These are phyloP conservation scores for Serranus cabrilla DNA, from an alignment of 2,797 vertebrate genomes.

Conservation along the genomic window DNA sequence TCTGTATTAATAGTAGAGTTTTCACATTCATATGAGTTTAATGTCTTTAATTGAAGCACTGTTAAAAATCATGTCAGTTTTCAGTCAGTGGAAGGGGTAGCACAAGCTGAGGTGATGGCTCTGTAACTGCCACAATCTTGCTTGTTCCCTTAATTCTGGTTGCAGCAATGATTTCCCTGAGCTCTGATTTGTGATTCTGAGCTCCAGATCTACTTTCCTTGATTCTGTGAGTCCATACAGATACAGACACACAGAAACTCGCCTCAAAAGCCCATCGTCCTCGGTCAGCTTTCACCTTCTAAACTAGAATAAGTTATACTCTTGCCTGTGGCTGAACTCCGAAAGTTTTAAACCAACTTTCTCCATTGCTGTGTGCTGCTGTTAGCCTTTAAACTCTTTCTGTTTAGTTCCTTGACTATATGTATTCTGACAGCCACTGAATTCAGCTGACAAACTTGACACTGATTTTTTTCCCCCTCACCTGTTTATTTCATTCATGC, in stretches of 20 bases:
- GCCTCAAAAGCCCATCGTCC: neutral
- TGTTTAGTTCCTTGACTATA: neutral
- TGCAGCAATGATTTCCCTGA: neutral
- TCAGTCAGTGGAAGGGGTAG: neutral
- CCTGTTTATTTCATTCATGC: neutral
- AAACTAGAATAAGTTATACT: neutral
- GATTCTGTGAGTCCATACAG: neutral
- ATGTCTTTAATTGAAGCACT: neutral
- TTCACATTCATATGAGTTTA: neutral
- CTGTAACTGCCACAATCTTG: neutral
- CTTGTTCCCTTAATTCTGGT: neutral
- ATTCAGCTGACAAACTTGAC: neutral
- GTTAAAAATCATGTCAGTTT: neutral
- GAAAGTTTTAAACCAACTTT: neutral
- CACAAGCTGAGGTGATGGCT: neutral
- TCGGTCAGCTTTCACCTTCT: neutral
- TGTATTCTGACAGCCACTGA: neutral
- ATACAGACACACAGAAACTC: neutral
- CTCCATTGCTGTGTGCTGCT: neutral
- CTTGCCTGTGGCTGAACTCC: neutral
- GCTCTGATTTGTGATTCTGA: slow-evolving; percentile 3
- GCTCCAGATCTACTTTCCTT: neutral
- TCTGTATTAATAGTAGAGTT: neutral
- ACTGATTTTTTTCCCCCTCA: neutral
- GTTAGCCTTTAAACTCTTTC: neutral